These are phyloP conservation scores for Decapterus maruadsi DNA, from an alignment of 2,797 vertebrate genomes.

Conservation along the genomic window DNA sequence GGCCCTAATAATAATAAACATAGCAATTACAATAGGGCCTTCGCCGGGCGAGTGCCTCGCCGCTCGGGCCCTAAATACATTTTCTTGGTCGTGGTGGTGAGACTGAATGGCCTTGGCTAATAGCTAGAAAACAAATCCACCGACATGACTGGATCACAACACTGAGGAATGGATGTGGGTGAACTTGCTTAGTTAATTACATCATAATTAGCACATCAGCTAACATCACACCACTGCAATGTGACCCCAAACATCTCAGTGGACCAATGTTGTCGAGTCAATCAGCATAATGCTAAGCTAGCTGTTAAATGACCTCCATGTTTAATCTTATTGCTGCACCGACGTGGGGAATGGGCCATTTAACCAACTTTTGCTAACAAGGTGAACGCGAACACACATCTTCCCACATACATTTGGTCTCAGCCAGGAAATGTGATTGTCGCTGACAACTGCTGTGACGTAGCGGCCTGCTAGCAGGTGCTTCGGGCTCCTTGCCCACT, in stretches of 20 bases:
- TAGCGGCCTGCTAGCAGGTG: constrained; percentile 72
- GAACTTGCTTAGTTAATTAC: not conserved
- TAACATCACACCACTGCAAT: not conserved
- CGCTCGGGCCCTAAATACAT: too few species aligned
- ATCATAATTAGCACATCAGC: not conserved
- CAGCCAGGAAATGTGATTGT: constrained; percentile 57
- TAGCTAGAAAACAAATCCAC: too few species aligned
- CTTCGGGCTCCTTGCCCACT: constrained; percentile 72
- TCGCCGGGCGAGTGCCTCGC: too few species aligned
- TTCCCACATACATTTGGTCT: constrained; percentile 47
- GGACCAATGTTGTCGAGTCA: not conserved
- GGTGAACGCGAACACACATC: constrained; percentile 36
- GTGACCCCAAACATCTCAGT: not conserved
- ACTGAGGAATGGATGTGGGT: too few species aligned
- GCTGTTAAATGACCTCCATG: constrained; percentile 6
- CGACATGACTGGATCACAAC: not conserved
- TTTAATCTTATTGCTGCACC: constrained; percentile 4
- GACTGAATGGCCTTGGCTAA: too few species aligned
- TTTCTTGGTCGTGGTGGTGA: too few species aligned
- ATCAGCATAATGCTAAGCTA: not conserved
- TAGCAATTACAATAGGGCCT: too few species aligned
- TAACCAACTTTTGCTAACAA: constrained; percentile 48
- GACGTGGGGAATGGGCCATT: constrained; percentile 18
- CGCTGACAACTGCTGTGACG: constrained; percentile 70
- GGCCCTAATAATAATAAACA: too few species aligned